A percentile compares a stretch with the other conserved stretches of the same genome.
phyloP scores from a whole-genome alignment of 2,797 vertebrate genomes.

The Pristis pectinata region DNA sequence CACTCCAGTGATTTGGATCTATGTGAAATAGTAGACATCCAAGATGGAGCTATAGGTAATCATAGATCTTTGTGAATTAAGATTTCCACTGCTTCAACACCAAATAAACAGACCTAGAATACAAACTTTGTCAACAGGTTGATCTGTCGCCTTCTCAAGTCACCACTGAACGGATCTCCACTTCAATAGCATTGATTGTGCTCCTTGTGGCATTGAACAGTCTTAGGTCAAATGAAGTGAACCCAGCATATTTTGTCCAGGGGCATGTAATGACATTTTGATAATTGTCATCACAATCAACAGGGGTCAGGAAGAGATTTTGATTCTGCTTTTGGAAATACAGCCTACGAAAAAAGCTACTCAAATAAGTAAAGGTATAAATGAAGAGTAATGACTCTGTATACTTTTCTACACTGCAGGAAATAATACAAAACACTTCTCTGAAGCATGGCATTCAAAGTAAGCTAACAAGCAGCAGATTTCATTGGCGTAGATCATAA shows the following conservation, averaged over 20 bases:
- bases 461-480: constrained; percentile 37
- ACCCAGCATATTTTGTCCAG: not conserved
- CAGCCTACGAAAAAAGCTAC: not conserved
- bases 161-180: constrained; percentile 3
- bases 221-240: constrained; percentile 31
- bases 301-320: not conserved
- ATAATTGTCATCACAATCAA: constrained; percentile 31
- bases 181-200: constrained; percentile 20
- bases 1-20: not conserved
- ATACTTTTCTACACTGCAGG: constrained; percentile 10
- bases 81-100: not conserved
- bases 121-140: not conserved
- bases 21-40: not conserved
- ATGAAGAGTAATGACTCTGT: constrained; percentile 7
- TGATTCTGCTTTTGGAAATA: constrained; percentile 32
- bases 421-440: constrained; percentile 33
- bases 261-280: constrained; percentile 18
- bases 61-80: not conserved
- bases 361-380: not conserved
- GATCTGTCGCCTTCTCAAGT: constrained; percentile 9
- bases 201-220: constrained; percentile 27
- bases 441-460: constrained; percentile 26
- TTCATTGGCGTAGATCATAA: constrained; percentile 30
- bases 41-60: not conserved
- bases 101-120: not conserved